Evolutionary conservation across 2,888 invertebrate species (phyloP).

Genomic region (Platycnemis pennipes): DNA sequence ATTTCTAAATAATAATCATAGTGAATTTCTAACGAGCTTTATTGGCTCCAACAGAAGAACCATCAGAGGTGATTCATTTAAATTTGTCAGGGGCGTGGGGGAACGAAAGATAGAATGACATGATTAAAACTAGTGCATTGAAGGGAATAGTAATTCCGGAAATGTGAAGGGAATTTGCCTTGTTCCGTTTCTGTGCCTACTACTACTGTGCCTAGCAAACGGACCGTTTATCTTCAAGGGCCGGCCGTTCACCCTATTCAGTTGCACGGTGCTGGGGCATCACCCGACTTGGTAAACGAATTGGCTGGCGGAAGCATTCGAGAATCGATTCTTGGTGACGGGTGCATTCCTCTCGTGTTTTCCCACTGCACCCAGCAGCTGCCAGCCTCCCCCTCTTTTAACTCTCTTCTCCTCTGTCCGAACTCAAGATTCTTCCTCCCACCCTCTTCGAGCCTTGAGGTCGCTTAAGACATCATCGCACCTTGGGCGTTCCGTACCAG

Average conservation of each 20-base stretch:
- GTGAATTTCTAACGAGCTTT: too few species aligned
- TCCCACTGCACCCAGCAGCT: background rate
- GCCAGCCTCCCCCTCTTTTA: too few species aligned
- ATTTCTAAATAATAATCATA: too few species aligned
- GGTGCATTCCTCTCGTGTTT: background rate
- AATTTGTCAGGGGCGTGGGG: too few species aligned
- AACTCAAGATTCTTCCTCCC: background rate
- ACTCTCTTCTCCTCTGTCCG: background rate
- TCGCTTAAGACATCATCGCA: background rate
- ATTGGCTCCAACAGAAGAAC: too few species aligned
- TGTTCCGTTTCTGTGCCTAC: too few species aligned
- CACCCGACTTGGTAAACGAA: background rate
- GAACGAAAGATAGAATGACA: too few species aligned
- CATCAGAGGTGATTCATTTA: too few species aligned
- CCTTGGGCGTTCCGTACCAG: background rate
- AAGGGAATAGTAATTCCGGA: too few species aligned
- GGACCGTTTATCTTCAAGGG: background rate
- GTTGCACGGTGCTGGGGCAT: background rate
- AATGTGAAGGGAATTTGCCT: too few species aligned
- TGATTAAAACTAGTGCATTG: too few species aligned
- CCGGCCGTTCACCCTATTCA: background rate
- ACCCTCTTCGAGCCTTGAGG: background rate
- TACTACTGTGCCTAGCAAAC: background rate
- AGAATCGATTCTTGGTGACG: background rate
- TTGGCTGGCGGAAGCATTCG: conserved; percentile 3